Evolutionary conservation across 1,140 invertebrate species (phyloP).

Genomic region (Nasonia longicornis): DNA sequence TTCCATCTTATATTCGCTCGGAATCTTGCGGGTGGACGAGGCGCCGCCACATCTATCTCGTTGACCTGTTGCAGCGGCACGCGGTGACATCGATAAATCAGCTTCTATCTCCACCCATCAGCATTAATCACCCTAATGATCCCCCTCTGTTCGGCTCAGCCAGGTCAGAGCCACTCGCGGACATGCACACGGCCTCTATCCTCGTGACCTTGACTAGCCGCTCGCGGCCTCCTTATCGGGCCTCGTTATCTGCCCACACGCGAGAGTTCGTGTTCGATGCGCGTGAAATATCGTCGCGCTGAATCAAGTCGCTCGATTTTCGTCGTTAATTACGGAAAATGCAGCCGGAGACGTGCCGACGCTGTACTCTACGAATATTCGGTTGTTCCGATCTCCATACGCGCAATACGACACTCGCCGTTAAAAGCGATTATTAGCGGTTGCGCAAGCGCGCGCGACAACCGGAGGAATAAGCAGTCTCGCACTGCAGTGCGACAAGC

Average conservation of each 20-base stretch:
- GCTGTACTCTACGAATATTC: background rate
- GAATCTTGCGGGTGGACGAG: slow-evolving; percentile 30
- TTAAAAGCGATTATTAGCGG: background rate
- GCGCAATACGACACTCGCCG: background rate
- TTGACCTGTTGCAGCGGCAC: slow-evolving; percentile 55
- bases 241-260: slow-evolving; percentile 26
- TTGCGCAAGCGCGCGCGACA: background rate
- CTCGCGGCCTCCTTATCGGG: slow-evolving; percentile 41
- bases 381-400: background rate
- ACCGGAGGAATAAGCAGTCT: background rate
- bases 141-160: slow-evolving; percentile 44
- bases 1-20: background rate
- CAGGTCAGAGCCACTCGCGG: slow-evolving; percentile 58
- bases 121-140: slow-evolving; percentile 70
- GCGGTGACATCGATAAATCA: slow-evolving; percentile 68
- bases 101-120: slow-evolving; percentile 63
- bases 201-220: slow-evolving; percentile 55
- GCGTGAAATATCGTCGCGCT: background rate
- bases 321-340: slow-evolving; percentile 2
- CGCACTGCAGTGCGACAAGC: slow-evolving; percentile 8
- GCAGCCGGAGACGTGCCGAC: no score
- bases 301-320: background rate
- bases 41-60: slow-evolving; percentile 61
- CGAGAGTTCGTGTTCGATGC: background rate
- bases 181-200: slow-evolving; percentile 56